These are phyloP conservation scores for Apamea anceps DNA, from an alignment of 2,888 invertebrate genomes.

Conservation along the genomic window DNA sequence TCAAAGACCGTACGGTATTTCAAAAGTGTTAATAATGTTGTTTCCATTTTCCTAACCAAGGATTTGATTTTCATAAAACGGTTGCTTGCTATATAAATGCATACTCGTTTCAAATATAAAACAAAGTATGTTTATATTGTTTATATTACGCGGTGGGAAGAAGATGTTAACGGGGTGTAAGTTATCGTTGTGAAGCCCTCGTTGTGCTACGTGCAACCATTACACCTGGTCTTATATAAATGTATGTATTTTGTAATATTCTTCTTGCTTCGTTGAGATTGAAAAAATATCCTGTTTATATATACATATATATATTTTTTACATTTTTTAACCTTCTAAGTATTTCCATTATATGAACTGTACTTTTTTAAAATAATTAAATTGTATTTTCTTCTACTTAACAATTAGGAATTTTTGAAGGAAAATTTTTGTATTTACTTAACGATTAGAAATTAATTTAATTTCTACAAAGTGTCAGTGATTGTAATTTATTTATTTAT, in stretches of 20 bases:
- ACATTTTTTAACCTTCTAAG: background rate
- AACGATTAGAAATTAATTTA: background rate
- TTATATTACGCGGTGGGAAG: constrained; percentile 51
- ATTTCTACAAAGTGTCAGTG: too few species aligned
- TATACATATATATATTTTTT: too few species aligned
- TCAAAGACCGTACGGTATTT: background rate
- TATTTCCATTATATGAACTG: background rate
- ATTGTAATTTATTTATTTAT: background rate
- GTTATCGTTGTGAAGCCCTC: constrained; percentile 51
- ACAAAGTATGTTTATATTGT: constrained; percentile 61
- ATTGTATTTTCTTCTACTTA: background rate
- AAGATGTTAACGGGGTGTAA: constrained; percentile 63
- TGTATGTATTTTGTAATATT: constrained; percentile 47
- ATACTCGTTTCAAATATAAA: constrained; percentile 58
- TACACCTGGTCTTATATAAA: constrained; percentile 50
- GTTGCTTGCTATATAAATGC: constrained; percentile 45
- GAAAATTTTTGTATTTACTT: background rate
- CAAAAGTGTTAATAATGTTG: background rate
- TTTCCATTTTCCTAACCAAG: constrained; percentile 38
- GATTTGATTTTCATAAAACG: constrained; percentile 61
- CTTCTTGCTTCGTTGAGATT: constrained; percentile 1
- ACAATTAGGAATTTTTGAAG: too few species aligned
- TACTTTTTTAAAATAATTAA: background rate
- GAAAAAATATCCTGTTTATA: background rate
- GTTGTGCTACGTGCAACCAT: constrained; percentile 51